phyloP scores from a whole-genome alignment of 2,888 invertebrate genomes.

The Fissipunctia ypsillon region DNA sequence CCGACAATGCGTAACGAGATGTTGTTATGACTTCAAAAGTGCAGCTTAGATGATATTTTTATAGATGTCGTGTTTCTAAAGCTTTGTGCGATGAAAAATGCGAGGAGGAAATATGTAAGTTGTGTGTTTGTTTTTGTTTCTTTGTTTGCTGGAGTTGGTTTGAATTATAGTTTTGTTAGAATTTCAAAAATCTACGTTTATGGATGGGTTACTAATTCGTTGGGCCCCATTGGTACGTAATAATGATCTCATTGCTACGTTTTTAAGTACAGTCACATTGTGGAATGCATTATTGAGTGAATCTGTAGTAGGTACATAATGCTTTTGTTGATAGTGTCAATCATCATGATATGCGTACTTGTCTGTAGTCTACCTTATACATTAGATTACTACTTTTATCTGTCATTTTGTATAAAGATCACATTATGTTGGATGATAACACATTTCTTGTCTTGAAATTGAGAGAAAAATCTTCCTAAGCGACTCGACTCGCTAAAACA shows the following conservation, averaged over 20 bases:
- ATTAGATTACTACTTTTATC: too few species aligned
- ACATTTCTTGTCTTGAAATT: neutral
- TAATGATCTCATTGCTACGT: neutral
- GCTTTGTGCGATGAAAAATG: constrained; percentile 29
- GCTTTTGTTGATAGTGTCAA: neutral
- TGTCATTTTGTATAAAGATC: neutral
- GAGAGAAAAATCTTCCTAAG: constrained; percentile 20
- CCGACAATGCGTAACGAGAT: constrained; percentile 53
- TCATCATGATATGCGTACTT: neutral
- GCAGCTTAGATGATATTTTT: constrained; percentile 37
- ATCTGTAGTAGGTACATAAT: too few species aligned
- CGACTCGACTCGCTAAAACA: constrained; percentile 2
- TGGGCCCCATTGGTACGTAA: too few species aligned
- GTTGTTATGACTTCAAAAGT: constrained; percentile 58
- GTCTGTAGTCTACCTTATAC: neutral
- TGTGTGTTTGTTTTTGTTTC: neutral
- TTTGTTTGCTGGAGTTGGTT: neutral
- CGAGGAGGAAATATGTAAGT: neutral
- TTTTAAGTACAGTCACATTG: neutral
- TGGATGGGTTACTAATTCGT: neutral
- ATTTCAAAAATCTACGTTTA: too few species aligned
- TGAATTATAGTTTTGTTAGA: neutral
- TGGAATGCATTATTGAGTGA: too few species aligned
- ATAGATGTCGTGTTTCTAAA: constrained; percentile 19
- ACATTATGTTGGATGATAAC: neutral